Evolutionary conservation across 2,113 vertebrate genomes (phyloP).

Genomic region (Octodon degus): DNA sequence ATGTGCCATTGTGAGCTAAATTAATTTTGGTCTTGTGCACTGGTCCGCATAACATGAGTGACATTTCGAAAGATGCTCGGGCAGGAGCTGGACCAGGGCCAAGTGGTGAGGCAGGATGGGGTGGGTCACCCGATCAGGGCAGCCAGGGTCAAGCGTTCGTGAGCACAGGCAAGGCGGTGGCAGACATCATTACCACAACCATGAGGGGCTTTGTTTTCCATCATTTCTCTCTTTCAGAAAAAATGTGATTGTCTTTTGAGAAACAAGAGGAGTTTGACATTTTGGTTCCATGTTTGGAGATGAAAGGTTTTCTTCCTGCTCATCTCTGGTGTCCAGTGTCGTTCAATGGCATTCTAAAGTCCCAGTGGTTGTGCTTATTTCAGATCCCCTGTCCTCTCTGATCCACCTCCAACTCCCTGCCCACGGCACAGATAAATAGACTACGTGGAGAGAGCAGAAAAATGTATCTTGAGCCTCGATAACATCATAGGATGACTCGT

Average conservation of each 20-base stretch:
- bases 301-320: slow-evolving; percentile 71
- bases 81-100: slow-evolving; percentile 80
- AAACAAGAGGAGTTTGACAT: slow-evolving; percentile 70
- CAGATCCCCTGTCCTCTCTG: neutral
- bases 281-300: slow-evolving; percentile 74
- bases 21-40: slow-evolving; percentile 89
- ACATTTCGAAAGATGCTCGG: slow-evolving; percentile 86
- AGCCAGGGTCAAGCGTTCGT: slow-evolving; percentile 68
- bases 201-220: neutral
- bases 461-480: slow-evolving; percentile 43
- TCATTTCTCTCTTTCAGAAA: slow-evolving; percentile 61
- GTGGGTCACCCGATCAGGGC: slow-evolving; percentile 75
- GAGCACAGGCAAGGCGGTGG: neutral
- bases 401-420: neutral
- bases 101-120: slow-evolving; percentile 77
- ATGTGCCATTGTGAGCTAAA: slow-evolving; percentile 85
- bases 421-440: slow-evolving; percentile 46
- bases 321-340: slow-evolving; percentile 80
- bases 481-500: slow-evolving; percentile 59
- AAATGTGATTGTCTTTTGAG: slow-evolving; percentile 64
- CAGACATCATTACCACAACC: neutral
- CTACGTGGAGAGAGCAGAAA: slow-evolving; percentile 76
- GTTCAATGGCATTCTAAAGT: slow-evolving; percentile 80
- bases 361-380: slow-evolving; percentile 74
- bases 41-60: slow-evolving; percentile 85